Base-by-base conservation (phyloP, 1,140 invertebrate genomes). In the Adelges cooleyi region DNA sequence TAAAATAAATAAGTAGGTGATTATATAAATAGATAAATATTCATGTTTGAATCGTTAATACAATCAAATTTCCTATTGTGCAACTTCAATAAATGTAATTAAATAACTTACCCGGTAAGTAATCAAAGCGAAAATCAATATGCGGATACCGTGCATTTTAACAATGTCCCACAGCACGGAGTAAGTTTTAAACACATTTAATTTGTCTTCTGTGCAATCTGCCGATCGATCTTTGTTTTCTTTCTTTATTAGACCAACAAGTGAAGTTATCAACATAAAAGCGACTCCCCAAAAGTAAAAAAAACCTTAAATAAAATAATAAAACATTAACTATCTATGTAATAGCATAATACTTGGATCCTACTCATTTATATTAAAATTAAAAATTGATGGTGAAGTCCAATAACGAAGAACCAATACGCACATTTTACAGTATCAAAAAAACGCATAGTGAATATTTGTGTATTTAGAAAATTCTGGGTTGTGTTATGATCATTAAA, bases 281-380 rank as follows among this genome's bases (percentile, higher is more conserved):
- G 91, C 77, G 72, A 90, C 82, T 17, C 92, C 93, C 94, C 95
- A 99, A 73, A 97, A 95, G 72, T 86, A 88, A 2, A 99, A 78
- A 75, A 98, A 99, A 68, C 84, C 89, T 88, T 71, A 6, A 69
- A 69, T 67, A 67, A 70, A 59, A 52, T 65, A 33, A 65, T 68
- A 49, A 65, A 40, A n/a, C n/a, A n/a, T n/a, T n/a, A n/a, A n/a
- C n/a, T n/a, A n/a, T n/a, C n/a, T n/a, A n/a, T n/a, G n/a, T n/a
- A n/a, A n/a, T n/a, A n/a, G n/a, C n/a, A n/a, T n/a, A n/a, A n/a
- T n/a, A n/a, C n/a, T n/a, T n/a, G n/a, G n/a, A n/a, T n/a, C n/a
- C n/a, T n/a, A n/a, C n/a, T n/a, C n/a, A n/a, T n/a, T n/a, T n/a
- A n/a, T n/a, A n/a, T n/a, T n/a, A n/a, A n/a, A n/a, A n/a, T n/a